Base-by-base conservation (phyloP, 1,140 invertebrate genomes). In the Drosophila prosaltans region DNA sequence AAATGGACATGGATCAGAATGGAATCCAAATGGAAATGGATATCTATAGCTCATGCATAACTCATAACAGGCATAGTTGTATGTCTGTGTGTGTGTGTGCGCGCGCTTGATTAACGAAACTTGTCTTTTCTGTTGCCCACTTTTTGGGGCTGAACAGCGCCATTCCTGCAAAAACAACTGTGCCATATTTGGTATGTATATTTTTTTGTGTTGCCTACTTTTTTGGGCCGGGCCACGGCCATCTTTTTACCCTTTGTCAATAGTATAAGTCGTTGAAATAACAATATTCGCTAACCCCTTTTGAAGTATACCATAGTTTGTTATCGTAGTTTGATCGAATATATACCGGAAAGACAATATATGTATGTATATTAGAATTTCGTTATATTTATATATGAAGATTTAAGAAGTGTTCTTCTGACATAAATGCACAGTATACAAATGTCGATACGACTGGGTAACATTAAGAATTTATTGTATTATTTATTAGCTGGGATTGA, bases 101-200 rank as follows among this genome's bases (percentile, higher is more conserved):
- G 51, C 57, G 51, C 57, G 70, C 74, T 85, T 84, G 71, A 81
- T 85, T 85, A 81, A 72, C 67, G 81, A 69, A 51, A 51, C 70
- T 74, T 69, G 70, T 74, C 74, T 81, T 81, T 81, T 55, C 45
- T 70, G 59, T 59, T 69, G 73, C 75, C 67, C 69, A 68, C 63
- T 86, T 72, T 40, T 16, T 48, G 60, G 78, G 45, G 62, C 58
- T 7, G 36, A 10, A 21, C 24, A 26, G 5, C 9, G 2, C 45
- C 21, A 26, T 51, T 51, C 8, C 21, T 51, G 9, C 10, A 0
- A 30, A 30, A 30, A 30, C 28, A 3, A 30, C 40, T 41, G 40
- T 41, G n/a, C 3, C 32, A 36, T 36, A 7, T 36, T 4, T 36
- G n/a, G 10, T 1, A n/a, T 16, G 16, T 43, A 8, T 10, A 51